A percentile compares a stretch with the other conserved stretches of the same genome.
Conservation (phyloP, 2,888 invertebrate species). For the Eupelmus urozonus region DNA sequence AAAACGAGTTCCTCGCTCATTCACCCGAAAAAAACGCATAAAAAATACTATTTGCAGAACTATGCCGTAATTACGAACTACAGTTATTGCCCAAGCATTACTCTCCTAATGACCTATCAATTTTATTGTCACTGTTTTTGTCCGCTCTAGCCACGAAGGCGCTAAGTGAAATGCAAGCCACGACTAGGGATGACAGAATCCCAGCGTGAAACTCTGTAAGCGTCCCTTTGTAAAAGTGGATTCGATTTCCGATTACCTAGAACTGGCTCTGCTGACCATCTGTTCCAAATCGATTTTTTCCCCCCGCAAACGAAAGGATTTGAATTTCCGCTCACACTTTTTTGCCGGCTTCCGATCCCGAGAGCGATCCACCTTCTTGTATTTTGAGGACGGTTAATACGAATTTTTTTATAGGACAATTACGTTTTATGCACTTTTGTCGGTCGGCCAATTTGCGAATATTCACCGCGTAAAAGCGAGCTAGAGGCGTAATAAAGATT, state of each 20-base stretch:
- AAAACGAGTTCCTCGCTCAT: no score
- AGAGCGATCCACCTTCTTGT: not conserved
- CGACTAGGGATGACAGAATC: not conserved
- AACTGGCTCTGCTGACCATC: not conserved
- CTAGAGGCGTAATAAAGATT: constrained; percentile 5
- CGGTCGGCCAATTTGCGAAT: not conserved
- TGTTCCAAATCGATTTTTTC: constrained; percentile 14
- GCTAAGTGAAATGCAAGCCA: not conserved
- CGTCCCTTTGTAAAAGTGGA: constrained; percentile 9
- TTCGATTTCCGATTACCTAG: constrained; percentile 28
- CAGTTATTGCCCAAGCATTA: no score
- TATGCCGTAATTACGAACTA: no score
- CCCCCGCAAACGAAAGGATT: no score
- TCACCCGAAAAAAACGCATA: no score
- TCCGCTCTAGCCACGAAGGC: not conserved
- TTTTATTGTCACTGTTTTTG: not conserved
- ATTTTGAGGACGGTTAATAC: not conserved
- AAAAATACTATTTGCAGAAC: not conserved
- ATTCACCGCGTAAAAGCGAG: not conserved
- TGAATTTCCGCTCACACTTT: not conserved
- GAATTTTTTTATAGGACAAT: not conserved
- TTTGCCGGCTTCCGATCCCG: not conserved
- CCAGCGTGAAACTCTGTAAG: constrained; percentile 5
- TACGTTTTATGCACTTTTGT: not conserved
- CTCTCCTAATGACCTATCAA: no score